Conservation (phyloP, 2,888 invertebrate species). For the Raillietiella orientalis region DNA sequence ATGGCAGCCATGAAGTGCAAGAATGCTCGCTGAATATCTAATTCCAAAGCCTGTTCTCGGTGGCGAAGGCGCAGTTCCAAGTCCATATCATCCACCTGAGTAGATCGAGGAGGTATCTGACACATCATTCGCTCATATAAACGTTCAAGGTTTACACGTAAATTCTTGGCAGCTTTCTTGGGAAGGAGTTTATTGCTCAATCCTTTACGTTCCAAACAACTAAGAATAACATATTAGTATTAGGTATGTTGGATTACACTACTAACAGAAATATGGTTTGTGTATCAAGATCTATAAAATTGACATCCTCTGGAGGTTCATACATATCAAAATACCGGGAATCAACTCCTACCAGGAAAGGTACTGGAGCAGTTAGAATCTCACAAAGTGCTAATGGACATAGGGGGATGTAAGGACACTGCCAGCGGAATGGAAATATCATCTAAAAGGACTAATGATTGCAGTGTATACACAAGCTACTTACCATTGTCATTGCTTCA, state of each 20-base stretch:
- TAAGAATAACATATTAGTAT: conserved; percentile 8
- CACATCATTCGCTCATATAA: no score
- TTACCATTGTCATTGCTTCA: conserved; percentile 50
- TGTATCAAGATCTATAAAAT: conserved; percentile 91
- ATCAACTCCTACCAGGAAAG: conserved; percentile 88
- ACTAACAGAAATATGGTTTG: conserved; percentile 2
- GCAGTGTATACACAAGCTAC: conserved; percentile 4
- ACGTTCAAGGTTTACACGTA: no score
- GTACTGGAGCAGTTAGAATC: conserved; percentile 82
- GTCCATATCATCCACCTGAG: no score
- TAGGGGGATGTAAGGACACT: conserved; percentile 94
- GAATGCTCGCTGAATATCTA: conserved; percentile 89
- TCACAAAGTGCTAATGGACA: conserved; percentile 87
- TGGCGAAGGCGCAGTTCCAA: no score
- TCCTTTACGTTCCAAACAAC: conserved; percentile 38
- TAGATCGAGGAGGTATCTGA: no score
- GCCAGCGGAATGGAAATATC: conserved; percentile 97
- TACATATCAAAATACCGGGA: conserved; percentile 89
- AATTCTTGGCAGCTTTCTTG: conserved; percentile 40
- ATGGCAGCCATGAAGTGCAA: conserved; percentile 76
- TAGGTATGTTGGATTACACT: no score
- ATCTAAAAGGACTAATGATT: no score
- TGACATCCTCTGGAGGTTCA: conserved; percentile 83
- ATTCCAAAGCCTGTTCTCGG: conserved; percentile 59
- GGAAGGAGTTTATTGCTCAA: conserved; percentile 45